phyloP scores from a whole-genome alignment of 1,140 invertebrate species.

The Pseudoatta argentina region DNA sequence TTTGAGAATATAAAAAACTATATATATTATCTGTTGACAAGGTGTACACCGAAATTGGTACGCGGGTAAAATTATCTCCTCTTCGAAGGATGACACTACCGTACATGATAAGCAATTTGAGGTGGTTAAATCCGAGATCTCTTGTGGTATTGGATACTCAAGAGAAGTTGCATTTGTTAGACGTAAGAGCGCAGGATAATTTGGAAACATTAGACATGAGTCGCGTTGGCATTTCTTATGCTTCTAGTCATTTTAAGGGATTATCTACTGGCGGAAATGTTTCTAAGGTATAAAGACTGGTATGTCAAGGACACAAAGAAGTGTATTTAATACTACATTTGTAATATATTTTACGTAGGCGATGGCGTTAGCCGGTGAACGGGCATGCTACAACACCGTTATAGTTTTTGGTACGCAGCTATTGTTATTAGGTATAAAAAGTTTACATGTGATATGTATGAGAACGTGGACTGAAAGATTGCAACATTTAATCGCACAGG shows the following conservation, averaged over 20 bases:
- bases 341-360: constrained; percentile 87
- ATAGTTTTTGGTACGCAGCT: constrained; percentile 93
- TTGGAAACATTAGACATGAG: constrained; percentile 94
- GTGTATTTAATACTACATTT: neutral
- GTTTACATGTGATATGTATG: constrained; percentile 93
- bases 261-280: constrained; percentile 93
- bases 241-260: constrained; percentile 96
- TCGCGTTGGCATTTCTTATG: constrained; percentile 95
- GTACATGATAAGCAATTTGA: constrained; percentile 91
- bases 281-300: constrained; percentile 83
- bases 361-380: constrained; percentile 92
- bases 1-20: constrained; percentile 44
- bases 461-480: constrained; percentile 94
- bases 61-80: constrained; percentile 88
- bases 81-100: constrained; percentile 90
- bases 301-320: neutral
- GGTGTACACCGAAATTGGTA: constrained; percentile 84
- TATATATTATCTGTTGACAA: constrained; percentile 71
- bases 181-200: constrained; percentile 95
- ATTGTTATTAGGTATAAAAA: constrained; percentile 93
- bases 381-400: constrained; percentile 96
- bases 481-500: constrained; percentile 89
- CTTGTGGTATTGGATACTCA: constrained; percentile 94
- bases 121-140: constrained; percentile 96
- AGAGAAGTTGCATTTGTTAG: constrained; percentile 95